These are phyloP conservation scores for Lithodes maja DNA, from an alignment of 2,888 invertebrate genomes.

Conservation along the genomic window DNA sequence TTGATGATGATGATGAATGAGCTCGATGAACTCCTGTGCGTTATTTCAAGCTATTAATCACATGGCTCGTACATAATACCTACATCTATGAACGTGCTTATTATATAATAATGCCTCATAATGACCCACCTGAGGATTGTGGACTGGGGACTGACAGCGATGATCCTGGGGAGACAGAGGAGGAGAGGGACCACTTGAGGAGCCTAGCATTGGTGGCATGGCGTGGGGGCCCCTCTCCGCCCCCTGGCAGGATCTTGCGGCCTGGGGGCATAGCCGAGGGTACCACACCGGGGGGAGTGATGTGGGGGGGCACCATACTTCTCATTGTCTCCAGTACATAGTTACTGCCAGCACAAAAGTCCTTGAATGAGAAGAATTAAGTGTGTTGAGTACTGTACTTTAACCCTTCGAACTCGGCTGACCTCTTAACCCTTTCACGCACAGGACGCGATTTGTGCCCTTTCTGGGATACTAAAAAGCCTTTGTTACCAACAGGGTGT, in stretches of 20 bases:
- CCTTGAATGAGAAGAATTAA: constrained; percentile 15
- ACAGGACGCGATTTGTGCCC: too few species aligned
- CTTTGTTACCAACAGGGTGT: too few species aligned
- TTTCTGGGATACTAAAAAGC: too few species aligned
- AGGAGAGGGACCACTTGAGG: constrained; percentile 42
- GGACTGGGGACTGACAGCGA: constrained; percentile 49
- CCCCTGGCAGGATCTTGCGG: constrained; percentile 50
- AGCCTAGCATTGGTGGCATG: constrained; percentile 57
- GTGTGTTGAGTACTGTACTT: too few species aligned
- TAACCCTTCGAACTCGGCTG: too few species aligned
- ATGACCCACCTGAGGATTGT: constrained; percentile 50
- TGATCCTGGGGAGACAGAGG: constrained; percentile 44
- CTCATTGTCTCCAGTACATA: constrained; percentile 55
- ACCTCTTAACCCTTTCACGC: too few species aligned
- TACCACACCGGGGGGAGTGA: constrained; percentile 43
- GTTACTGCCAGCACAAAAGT: constrained; percentile 52
- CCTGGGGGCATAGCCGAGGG: constrained; percentile 51
- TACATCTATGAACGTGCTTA: too few species aligned
- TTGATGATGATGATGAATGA: too few species aligned
- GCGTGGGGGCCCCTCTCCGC: constrained; percentile 23
- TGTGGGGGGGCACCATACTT: constrained; percentile 58
- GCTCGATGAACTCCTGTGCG: too few species aligned
- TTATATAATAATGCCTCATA: too few species aligned
- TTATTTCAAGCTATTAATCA: too few species aligned
- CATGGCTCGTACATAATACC: too few species aligned